Evolutionary conservation across 2,113 vertebrate genomes (phyloP).

Genomic region (Thryonomys swinderianus): DNA sequence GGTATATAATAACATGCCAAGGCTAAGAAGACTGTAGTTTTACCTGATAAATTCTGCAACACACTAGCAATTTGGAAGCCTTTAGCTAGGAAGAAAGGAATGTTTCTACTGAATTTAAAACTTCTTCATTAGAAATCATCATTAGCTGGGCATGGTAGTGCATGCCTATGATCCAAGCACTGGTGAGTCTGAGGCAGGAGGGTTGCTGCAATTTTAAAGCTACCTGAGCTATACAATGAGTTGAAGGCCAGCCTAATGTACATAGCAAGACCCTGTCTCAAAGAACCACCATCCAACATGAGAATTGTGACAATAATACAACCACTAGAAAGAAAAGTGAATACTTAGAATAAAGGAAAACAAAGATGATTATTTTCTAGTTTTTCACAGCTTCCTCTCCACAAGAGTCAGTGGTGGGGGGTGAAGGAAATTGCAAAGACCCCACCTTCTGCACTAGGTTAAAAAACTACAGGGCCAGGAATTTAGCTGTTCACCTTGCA

Average conservation of each 20-base stretch:
- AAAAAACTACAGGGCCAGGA: neutral
- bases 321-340: conserved; percentile 13
- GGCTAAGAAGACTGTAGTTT: no score
- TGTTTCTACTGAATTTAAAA: neutral
- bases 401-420: no score
- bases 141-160: no score
- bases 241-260: no score
- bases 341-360: neutral
- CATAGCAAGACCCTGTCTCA: no score
- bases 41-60: neutral
- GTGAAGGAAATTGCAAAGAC: neutral
- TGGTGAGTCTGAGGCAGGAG: no score
- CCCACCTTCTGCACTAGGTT: neutral
- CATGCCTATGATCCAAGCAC: no score
- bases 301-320: neutral
- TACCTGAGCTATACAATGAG: no score
- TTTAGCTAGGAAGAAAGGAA: neutral
- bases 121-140: neutral
- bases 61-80: neutral
- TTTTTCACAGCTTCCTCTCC: neutral
- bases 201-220: no score
- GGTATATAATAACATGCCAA: neutral
- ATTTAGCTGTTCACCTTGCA: neutral
- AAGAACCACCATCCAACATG: no score
- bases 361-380: neutral